Conservation (phyloP, 2,113 vertebrate genomes). For the Steatornis caripensis region DNA sequence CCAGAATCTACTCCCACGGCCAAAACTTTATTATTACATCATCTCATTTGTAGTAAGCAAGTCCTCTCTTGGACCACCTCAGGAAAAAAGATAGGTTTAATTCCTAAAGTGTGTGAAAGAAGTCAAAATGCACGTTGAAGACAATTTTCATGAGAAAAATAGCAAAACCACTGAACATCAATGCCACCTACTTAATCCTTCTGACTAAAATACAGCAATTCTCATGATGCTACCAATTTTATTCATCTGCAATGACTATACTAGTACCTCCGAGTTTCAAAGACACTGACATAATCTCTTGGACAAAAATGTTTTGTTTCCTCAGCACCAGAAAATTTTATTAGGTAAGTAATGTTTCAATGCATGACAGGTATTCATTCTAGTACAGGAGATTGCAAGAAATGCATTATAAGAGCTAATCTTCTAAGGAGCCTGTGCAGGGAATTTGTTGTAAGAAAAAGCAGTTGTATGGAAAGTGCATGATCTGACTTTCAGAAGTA, state of each 20-base stretch:
- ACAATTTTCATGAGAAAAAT: neutral
- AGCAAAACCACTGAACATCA: neutral
- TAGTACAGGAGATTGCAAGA: neutral
- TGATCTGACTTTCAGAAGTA: neutral
- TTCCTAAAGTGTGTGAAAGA: neutral
- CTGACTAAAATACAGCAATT: neutral
- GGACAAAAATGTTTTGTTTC: neutral
- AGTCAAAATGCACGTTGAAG: conserved; percentile 1
- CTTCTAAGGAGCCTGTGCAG: neutral
- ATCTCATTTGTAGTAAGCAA: neutral
- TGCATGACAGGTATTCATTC: neutral
- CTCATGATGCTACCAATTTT: neutral
- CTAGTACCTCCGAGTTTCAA: neutral
- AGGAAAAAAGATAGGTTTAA: neutral
- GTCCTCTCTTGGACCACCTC: neutral
- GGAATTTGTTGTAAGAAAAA: neutral
- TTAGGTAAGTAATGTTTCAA: neutral
- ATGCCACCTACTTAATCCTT: neutral
- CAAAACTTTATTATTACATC: neutral
- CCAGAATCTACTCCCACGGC: neutral
- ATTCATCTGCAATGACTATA: neutral
- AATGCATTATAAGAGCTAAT: neutral
- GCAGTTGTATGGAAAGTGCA: neutral
- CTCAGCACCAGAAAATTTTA: neutral
- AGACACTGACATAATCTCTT: neutral